Base-by-base conservation (phyloP, 2,113 vertebrate species). In the Mormyrus lacerda region DNA sequence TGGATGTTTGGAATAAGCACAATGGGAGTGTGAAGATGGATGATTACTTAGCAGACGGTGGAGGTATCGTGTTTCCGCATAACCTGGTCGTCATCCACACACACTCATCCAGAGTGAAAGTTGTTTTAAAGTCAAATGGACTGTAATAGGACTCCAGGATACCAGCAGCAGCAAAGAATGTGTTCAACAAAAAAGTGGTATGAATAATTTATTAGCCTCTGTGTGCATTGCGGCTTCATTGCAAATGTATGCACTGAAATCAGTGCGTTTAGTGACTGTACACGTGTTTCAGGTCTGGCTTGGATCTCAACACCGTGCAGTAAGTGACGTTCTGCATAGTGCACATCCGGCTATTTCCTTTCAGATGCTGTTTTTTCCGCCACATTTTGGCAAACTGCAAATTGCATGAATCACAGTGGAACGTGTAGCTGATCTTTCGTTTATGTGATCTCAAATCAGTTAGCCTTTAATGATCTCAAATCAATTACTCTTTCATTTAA, bases 41-140 rank as follows among this genome's bases (percentile, higher is more conserved):
- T 94, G 91, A 90, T 91, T 91, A 91, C 93, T 93, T 90, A 85
- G 89, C 8, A 92, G 61, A 79, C 82, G 90, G 88, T 47, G 13
- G n/a, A 87, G 24, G 90, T 92, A 92, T 91, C 90, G 88, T 84
- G 88, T 93, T 92, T 89, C 87, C 82, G 24, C 65, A 31, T 79
- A 89, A 85, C 47, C 89, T 55, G n/a, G 13, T 85, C 65, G 11
- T 88, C 55, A 51, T 87, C 51, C 45, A 42, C 61, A 50, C 87
- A n/a, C 87, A 51, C n/a, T n/a, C n/a, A 84, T 69, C 42, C 85
- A 44, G 55, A 88, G 79, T 94, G 94, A 95, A 95, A 95, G 94
- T 95, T 95, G 94, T 95, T 95, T 95, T 94, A 94, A 95, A 95
- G 95, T 96, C 95, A 95, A 96, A 95, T 92, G 93, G 94, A 94